Evolutionary conservation across 2,113 vertebrate species (phyloP).

Genomic region (Perca flavescens): DNA sequence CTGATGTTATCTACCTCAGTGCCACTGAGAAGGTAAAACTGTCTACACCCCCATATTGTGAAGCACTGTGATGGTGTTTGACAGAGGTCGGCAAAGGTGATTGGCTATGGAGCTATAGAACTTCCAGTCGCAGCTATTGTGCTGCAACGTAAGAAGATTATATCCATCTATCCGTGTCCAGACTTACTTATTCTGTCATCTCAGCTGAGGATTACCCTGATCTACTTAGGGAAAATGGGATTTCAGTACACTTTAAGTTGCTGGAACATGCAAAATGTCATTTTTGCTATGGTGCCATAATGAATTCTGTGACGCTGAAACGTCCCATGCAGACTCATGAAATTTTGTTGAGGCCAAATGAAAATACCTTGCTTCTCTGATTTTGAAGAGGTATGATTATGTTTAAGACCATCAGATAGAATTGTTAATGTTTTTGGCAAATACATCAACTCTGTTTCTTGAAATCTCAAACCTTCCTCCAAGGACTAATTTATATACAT

Average conservation of each 20-base stretch:
- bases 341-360: not conserved
- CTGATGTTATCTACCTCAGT: slow-evolving; percentile 12
- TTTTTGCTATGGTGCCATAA: slow-evolving; percentile 40
- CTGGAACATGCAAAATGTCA: slow-evolving; percentile 66
- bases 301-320: slow-evolving; percentile 39
- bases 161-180: slow-evolving; percentile 66
- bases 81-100: slow-evolving; percentile 49
- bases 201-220: slow-evolving; percentile 73
- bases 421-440: not conserved
- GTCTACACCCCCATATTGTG: slow-evolving; percentile 35
- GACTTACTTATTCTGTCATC: slow-evolving; percentile 70
- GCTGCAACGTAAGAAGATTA: slow-evolving; percentile 67
- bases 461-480: not conserved
- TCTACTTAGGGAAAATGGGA: slow-evolving; percentile 75
- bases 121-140: slow-evolving; percentile 53
- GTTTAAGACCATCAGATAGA: not conserved
- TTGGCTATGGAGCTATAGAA: slow-evolving; percentile 34
- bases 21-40: slow-evolving; percentile 3
- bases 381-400: not conserved
- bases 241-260: slow-evolving; percentile 68
- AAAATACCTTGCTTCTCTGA: slow-evolving; percentile 1
- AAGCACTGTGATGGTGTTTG: slow-evolving; percentile 45
- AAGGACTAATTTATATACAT: not conserved
- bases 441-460: not conserved
- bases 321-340: slow-evolving; percentile 15